Base-by-base conservation (phyloP, 2,113 vertebrate species). In the Phoxinus phoxinus region DNA sequence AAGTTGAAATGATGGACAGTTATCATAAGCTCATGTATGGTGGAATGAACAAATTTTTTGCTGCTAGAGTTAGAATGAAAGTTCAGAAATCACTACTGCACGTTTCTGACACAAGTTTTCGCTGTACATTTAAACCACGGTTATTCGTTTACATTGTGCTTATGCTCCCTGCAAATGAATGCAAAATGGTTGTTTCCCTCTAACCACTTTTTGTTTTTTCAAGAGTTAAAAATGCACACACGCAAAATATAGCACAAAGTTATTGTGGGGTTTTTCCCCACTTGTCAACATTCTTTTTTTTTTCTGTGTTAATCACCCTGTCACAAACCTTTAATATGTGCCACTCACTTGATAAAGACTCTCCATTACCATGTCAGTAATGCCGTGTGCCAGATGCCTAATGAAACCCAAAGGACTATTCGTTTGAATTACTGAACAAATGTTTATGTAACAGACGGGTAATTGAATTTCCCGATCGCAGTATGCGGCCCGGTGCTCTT, bases 401-500 rank as follows among this genome's bases (percentile, higher is more conserved):
- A 85, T 46, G 51, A 56, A 71, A 85, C 77, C 59, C 69, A 56
- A 19, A 77, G 10, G 67, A 65, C 27, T 84, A 59, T 75, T 85
- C 5, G n/a, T 81, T 85, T 85, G 59, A 82, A 82, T 87, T 81
- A 81, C 86, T 87, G 53, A 74, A 69, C 59, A 76, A 67, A 77
- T 35, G 65, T 25, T 81, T 48, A 67, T 73, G 81, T 78, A 84
- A 63, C 80, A 51, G 77, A 75, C 4, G 32, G 58, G 44, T 84
- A 85, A 81, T 76, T 65, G 17, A 48, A 85, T 82, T 86, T 80
- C 19, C 13, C 2, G 2, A 27, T 61, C 17, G 21, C 51, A 74
- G 67, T 4, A 6, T 6, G 2, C 37, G 23, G 13, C 27, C 6
- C 27, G 8, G 67, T 77, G 37, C n/a, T 21, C n/a, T 25, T 77